Evolutionary conservation across 2,113 vertebrate species (phyloP), one percentile per base, ranked within the genome.

Genomic region (Abramis brama): DNA sequence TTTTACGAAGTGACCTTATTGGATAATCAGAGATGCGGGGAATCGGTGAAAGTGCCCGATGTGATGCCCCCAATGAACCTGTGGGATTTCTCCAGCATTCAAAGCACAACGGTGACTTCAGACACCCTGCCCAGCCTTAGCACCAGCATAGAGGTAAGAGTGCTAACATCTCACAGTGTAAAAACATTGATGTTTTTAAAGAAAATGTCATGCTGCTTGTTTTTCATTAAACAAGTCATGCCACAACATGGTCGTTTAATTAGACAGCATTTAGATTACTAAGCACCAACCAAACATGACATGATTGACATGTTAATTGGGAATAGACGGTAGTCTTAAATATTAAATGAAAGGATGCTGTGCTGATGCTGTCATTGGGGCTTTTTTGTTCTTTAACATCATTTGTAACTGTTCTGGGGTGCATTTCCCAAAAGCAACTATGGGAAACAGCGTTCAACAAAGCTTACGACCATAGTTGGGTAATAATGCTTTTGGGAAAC

Each of bases 1-100:
- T 99, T 99, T 94, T 99, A 99, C 92, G 97, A 99, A 97, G 97
- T 99, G 96, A 97, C 97, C 96, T 97, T 99, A 96, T 89, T 96
- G 93, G 97, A 99, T 94, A 97, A 96, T 93, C 97, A 97, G 92
- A 96, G 95, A 95, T 97, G 96, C 90, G 88, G 86, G 89, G 97
- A 97, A 92, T 93, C 91, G 71, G 91, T 95, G 84, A 97, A 96
- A 89, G 93, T 89, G 36, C 92, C 89, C 78, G 96, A 96, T 87
- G 95, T 94, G 84, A 83, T 93, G 89, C 92, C 94, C 47, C 95
- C 96, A 75, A 94, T 97, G 91, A 97, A 96, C 93, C 94, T 96
- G 83, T 99, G 98, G 98, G 97, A 99, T 86, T 96, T 97, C 89
- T 96, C 97, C 90, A 98, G 97, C 94, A 95, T 98, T 93, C 97